These are phyloP conservation scores for Myotis davidii DNA, from an alignment of 2,113 vertebrate species.

Conservation along the genomic window DNA sequence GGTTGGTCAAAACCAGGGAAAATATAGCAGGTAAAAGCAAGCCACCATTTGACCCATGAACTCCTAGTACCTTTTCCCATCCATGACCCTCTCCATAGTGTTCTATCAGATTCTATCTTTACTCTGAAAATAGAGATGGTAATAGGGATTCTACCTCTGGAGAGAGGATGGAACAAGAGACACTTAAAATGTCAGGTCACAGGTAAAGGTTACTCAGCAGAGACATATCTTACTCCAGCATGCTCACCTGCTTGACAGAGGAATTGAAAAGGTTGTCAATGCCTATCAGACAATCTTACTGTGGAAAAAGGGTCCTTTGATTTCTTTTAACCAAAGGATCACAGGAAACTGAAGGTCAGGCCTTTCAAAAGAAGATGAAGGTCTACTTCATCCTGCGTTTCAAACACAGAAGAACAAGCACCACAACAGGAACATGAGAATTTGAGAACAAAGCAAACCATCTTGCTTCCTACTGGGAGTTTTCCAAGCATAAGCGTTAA, in stretches of 20 bases:
- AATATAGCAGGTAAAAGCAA: background rate
- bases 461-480: constrained; percentile 2
- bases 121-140: constrained; percentile 39
- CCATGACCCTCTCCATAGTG: background rate
- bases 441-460: constrained; percentile 50
- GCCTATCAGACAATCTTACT: constrained; percentile 62
- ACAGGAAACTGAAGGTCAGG: constrained; percentile 71
- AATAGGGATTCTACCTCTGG: background rate
- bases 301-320: constrained; percentile 61
- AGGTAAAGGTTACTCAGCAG: constrained; percentile 63
- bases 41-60: background rate
- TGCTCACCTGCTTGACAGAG: constrained; percentile 20
- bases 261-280: constrained; percentile 65
- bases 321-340: constrained; percentile 71
- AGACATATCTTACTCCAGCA: constrained; percentile 19
- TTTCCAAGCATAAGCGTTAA: constrained; percentile 50
- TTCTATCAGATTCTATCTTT: background rate
- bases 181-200: constrained; percentile 66
- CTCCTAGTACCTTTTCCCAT: background rate
- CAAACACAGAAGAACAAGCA: constrained; percentile 67
- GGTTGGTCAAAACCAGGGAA: background rate
- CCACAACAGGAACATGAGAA: constrained; percentile 55
- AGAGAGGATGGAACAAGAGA: constrained; percentile 47
- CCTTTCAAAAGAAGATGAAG: constrained; percentile 74
- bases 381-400: constrained; percentile 69